Evolutionary conservation across 2,113 vertebrate genomes (phyloP), one percentile per base, ranked within the genome.

Genomic region (Indicator indicator): DNA sequence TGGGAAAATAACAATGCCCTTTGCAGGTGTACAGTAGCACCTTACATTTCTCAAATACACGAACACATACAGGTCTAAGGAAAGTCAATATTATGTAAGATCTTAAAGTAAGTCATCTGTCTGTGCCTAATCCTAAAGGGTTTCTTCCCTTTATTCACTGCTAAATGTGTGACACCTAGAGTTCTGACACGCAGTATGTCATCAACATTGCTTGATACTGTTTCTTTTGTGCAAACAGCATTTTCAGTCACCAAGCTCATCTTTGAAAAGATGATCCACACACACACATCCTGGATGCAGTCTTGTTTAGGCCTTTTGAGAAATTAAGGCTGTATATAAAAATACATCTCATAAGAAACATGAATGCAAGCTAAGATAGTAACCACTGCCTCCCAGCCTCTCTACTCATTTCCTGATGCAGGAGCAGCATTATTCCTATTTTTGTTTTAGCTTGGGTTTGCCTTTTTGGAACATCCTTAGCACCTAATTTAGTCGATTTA

Each of bases 1-100:
- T 91, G 90, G 33, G 83, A 88, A 89, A 88, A 65, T 89, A 93
- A 83, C 64, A 64, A 68, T 6, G 56, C 32, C 55, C 23, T 82
- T 88, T 81, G 83, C 38, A 33, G 88, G 40, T 56, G 27, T 42
- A 12, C 38, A 10, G 9, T 40, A 56, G 32, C 48, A 68, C 32
- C 69, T 74, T 54, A 21, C 62, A 55, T 81, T 88, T 80, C 90
- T 93, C 69, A 81, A 89, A 83, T 60, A 33, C 1, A 5, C 21
- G 72, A 78, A 40, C 6, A 6, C 20, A 4, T 11, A 16, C 0
- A 1, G 33, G 56, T 64, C 12, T 64, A 32, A 86, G 50, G 69
- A 86, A 85, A 90, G 82, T 91, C 56, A 68, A 11, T 48, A 40
- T 64, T 80, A 80, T 2, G 8, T 68, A 48, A 85, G 28, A 38